Percentiles rank a stretch among this genome's conserved stretches.
Conservation (phyloP, 2,888 invertebrate species). For the Conchocele bisecta region DNA sequence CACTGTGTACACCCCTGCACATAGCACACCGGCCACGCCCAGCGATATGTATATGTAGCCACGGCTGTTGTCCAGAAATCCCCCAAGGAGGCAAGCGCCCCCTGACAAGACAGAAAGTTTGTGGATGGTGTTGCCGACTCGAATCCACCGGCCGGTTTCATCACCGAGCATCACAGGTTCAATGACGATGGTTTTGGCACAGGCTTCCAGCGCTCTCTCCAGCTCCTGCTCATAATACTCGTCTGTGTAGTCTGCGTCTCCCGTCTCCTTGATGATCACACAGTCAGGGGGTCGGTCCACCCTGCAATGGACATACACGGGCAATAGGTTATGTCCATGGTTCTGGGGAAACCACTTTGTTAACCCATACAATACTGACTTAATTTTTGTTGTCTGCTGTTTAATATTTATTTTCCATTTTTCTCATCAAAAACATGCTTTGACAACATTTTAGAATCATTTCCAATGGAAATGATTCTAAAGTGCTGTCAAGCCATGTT, state of each 20-base stretch:
- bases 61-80: conserved; percentile 87
- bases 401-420: too few species aligned
- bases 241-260: conserved; percentile 88
- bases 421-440: too few species aligned
- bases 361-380: too few species aligned
- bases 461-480: too few species aligned
- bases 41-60: conserved; percentile 91
- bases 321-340: too few species aligned
- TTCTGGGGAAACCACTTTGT: too few species aligned
- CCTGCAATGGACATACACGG: conserved; percentile 37
- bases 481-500: too few species aligned
- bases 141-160: conserved; percentile 97
- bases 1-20: conserved; percentile 94
- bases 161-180: conserved; percentile 92
- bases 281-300: conserved; percentile 59
- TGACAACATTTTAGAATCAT: too few species aligned
- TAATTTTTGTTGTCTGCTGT: too few species aligned
- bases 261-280: conserved; percentile 94
- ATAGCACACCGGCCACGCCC: conserved; percentile 91
- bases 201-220: conserved; percentile 94
- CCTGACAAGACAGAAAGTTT: conserved; percentile 94
- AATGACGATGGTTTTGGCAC: conserved; percentile 94
- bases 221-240: conserved; percentile 96
- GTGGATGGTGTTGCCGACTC: conserved; percentile 96
- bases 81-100: conserved; percentile 63